Evolutionary conservation across 2,888 invertebrate species (phyloP).

Genomic region (Tenthredo mesomela): DNA sequence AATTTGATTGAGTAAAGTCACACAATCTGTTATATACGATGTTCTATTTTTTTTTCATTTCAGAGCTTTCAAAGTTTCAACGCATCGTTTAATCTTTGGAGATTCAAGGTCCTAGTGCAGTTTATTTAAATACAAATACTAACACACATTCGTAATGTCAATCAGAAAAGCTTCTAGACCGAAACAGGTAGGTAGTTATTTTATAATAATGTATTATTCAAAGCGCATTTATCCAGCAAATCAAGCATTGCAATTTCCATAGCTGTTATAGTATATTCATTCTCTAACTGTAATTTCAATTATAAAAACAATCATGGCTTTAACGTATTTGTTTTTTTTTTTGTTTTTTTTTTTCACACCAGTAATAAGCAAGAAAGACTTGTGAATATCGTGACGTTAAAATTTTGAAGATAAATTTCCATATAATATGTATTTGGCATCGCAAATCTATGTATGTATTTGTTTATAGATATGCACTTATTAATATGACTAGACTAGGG

Average conservation of each 20-base stretch:
- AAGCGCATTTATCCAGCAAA: neutral
- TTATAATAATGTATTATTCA: neutral
- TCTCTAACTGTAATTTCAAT: neutral
- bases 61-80: neutral
- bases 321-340: too few relatives aligned
- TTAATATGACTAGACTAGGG: constrained; percentile 48
- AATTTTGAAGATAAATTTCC: constrained; percentile 13
- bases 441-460: constrained; percentile 36
- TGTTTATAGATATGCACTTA: constrained; percentile 32
- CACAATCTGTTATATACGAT: neutral
- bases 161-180: neutral
- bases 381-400: neutral
- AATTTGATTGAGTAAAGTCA: neutral
- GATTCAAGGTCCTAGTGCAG: constrained; percentile 42
- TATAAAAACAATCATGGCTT: neutral
- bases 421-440: neutral
- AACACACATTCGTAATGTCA: constrained; percentile 29
- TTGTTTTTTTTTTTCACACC: neutral
- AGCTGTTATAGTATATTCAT: neutral
- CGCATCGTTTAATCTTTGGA: constrained; percentile 33
- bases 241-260: neutral
- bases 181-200: neutral
- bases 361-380: neutral
- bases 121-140: constrained; percentile 36
- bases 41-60: neutral